Evolutionary conservation across 1,140 invertebrate genomes (phyloP).

Genomic region (Lasioglossum baleicum): DNA sequence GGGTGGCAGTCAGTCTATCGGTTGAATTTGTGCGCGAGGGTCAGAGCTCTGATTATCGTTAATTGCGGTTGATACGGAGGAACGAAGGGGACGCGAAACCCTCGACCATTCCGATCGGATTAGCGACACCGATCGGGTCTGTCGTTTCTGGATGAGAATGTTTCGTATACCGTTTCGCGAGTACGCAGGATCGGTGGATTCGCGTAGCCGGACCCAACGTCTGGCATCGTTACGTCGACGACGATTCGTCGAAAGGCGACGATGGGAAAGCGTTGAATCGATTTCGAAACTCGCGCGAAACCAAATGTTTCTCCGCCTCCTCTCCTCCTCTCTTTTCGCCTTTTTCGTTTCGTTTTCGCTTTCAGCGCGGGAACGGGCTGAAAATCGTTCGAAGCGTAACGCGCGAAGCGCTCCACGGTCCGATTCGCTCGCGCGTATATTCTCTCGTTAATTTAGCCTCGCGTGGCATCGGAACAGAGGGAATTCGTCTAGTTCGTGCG

Average conservation of each 20-base stretch:
- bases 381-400: not conserved
- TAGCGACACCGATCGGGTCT: constrained; percentile 54
- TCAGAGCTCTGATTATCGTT: constrained; percentile 59
- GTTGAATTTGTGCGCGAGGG: constrained; percentile 41
- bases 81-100: constrained; percentile 35
- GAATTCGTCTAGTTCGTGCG: constrained; percentile 58
- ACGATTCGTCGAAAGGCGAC: not conserved
- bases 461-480: constrained; percentile 40
- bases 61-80: constrained; percentile 54
- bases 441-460: constrained; percentile 35
- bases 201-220: not conserved
- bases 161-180: not conserved
- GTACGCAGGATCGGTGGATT: not conserved
- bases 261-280: not conserved
- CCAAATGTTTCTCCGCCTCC: too few species aligned
- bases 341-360: not conserved
- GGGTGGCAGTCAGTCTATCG: not conserved
- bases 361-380: not conserved
- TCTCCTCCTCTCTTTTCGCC: not conserved
- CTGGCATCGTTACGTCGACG: not conserved
- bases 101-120: constrained; percentile 65
- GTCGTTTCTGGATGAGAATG: not conserved
- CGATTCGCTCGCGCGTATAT: too few species aligned
- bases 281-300: not conserved
- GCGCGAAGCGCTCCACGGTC: too few species aligned